Conservation (phyloP, 2,888 invertebrate species). For the Cartodere bifasciata region DNA sequence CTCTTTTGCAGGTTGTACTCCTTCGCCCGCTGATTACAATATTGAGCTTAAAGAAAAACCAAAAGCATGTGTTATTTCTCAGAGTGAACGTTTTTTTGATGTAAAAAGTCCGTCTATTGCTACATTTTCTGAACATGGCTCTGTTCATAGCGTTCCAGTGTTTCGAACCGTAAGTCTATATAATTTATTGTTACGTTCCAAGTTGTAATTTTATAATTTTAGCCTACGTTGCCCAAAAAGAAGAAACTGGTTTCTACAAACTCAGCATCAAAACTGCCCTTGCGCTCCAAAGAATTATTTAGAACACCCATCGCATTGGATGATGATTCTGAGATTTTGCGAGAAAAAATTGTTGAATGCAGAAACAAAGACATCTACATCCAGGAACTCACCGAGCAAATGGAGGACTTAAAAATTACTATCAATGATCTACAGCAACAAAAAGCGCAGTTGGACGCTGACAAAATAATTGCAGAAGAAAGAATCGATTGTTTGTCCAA, state of each 20-base stretch:
- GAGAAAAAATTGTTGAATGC: conserved; percentile 41
- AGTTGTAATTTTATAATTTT: conserved; percentile 18
- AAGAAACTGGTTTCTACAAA: conserved; percentile 17
- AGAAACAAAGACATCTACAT: conserved; percentile 40
- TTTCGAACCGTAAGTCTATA: conserved; percentile 33
- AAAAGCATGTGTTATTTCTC: conserved; percentile 31
- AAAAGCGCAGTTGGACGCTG: conserved; percentile 30
- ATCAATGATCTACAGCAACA: conserved; percentile 33
- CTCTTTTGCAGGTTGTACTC: conserved; percentile 33
- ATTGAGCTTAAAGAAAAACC: conserved; percentile 34
- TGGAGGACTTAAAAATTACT: conserved; percentile 39
- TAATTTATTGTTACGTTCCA: conserved; percentile 1
- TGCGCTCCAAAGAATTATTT: conserved; percentile 12
- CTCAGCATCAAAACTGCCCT: too few species aligned
- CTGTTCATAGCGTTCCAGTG: conserved; percentile 22
- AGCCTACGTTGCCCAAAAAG: conserved; percentile 27
- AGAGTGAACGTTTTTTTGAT: conserved; percentile 32
- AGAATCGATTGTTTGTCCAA: conserved; percentile 35
- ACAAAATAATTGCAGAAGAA: conserved; percentile 31
- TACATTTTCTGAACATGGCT: conserved; percentile 20
- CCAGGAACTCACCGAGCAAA: conserved; percentile 37
- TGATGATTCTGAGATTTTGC: conserved; percentile 31
- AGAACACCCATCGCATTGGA: conserved; percentile 12
- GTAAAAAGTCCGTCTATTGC: conserved; percentile 30
- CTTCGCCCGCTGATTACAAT: conserved; percentile 41